Conservation (phyloP, 2,797 vertebrate species). For the Sebastes variabilis region DNA sequence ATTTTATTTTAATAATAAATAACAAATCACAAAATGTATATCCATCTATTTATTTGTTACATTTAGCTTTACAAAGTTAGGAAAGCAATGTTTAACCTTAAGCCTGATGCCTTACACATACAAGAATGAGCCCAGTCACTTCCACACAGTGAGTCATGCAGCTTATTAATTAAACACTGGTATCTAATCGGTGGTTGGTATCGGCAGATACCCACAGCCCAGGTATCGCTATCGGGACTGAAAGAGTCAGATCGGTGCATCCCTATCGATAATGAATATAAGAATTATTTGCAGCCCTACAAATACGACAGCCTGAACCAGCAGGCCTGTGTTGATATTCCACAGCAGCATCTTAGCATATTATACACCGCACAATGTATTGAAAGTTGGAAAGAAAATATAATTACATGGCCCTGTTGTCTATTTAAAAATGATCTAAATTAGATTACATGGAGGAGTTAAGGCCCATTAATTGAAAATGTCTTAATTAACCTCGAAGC, state of each 20-base stretch:
- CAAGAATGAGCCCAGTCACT: too few relatives aligned
- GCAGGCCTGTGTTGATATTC: neutral
- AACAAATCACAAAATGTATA: too few relatives aligned
- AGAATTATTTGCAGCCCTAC: neutral
- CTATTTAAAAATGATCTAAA: conserved; percentile 63
- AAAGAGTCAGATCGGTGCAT: too few relatives aligned
- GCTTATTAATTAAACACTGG: too few relatives aligned
- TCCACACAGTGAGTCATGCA: too few relatives aligned
- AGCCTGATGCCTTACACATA: too few relatives aligned
- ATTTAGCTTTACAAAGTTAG: too few relatives aligned
- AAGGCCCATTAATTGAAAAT: conserved; percentile 71
- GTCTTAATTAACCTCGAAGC: conserved; percentile 71
- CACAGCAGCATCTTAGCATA: neutral
- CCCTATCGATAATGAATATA: neutral
- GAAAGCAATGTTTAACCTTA: too few relatives aligned
- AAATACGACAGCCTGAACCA: neutral
- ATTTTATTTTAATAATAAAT: too few relatives aligned
- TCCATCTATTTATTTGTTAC: too few relatives aligned
- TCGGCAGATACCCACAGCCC: too few relatives aligned
- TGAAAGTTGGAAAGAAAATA: conserved; percentile 16
- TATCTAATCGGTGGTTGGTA: too few relatives aligned
- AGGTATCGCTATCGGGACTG: accelerated
- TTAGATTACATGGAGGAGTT: conserved; percentile 64
- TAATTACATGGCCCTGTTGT: conserved; percentile 44
- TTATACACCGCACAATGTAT: neutral